Evolutionary conservation across 2,888 invertebrate species (phyloP).

Genomic region (Drosophila rubida): DNA sequence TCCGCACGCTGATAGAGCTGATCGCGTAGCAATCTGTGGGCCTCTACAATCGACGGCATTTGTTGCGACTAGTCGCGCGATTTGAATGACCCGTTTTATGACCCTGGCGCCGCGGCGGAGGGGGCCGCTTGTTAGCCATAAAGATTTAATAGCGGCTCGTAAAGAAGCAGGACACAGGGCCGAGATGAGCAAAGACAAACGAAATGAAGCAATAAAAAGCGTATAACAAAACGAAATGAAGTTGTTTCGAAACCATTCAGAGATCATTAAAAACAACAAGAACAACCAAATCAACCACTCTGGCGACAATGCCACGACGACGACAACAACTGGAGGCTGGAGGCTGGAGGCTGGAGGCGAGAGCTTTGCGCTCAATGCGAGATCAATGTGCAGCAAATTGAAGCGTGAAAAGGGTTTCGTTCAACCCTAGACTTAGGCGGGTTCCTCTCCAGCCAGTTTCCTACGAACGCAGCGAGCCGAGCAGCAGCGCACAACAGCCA

Average conservation of each 20-base stretch:
- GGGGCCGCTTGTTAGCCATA: conserved; percentile 51
- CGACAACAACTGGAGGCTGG: too few relatives aligned
- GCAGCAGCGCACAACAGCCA: conserved; percentile 32
- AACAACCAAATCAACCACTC: neutral
- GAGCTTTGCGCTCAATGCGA: conserved; percentile 1
- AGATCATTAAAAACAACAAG: conserved; percentile 24
- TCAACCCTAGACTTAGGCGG: neutral
- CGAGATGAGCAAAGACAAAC: conserved; percentile 15
- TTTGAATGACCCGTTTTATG: conserved; percentile 58
- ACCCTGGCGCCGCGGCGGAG: conserved; percentile 31
- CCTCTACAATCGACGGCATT: conserved; percentile 43
- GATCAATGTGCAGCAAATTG: conserved; percentile 23
- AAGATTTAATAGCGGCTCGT: conserved; percentile 71
- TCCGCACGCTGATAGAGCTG: conserved; percentile 36
- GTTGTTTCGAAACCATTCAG: conserved; percentile 62
- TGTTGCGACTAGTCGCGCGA: conserved; percentile 57
- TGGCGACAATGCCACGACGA: conserved; percentile 8
- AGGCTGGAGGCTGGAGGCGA: too few relatives aligned
- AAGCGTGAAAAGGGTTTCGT: conserved; percentile 17
- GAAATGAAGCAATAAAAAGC: conserved; percentile 74
- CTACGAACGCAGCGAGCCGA: conserved; percentile 15
- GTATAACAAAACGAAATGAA: conserved; percentile 54
- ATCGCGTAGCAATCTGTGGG: too few relatives aligned
- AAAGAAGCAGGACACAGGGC: conserved; percentile 38
- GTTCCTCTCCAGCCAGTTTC: conserved; percentile 15